Evolutionary conservation across 2,797 vertebrate species (phyloP).

Genomic region (Megalops cyprinoides): DNA sequence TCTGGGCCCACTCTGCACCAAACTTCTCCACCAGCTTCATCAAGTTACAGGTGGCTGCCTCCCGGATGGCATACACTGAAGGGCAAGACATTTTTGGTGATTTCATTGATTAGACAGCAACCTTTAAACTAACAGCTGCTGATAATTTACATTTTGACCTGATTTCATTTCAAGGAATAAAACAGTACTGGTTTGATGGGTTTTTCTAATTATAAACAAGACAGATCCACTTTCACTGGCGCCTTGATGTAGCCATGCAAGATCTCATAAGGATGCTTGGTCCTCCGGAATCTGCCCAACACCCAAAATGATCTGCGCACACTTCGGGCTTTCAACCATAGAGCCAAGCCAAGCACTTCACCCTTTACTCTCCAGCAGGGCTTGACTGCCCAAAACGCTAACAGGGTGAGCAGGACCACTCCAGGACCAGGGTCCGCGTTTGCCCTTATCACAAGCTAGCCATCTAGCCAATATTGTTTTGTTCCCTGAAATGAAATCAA

Average conservation of each 20-base stretch:
- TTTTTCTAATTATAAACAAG: neutral
- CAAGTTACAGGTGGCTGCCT: conserved; percentile 88
- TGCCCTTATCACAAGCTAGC: no score
- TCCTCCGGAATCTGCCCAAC: neutral
- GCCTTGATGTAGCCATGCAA: neutral
- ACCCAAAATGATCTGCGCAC: no score
- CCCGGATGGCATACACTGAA: conserved; percentile 90
- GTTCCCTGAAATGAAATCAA: neutral
- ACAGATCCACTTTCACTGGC: neutral
- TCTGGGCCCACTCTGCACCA: conserved; percentile 89
- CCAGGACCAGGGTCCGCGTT: no score
- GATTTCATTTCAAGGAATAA: neutral
- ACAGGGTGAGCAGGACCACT: no score
- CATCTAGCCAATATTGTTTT: neutral
- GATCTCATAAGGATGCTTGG: neutral
- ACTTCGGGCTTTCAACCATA: no score
- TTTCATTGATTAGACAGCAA: neutral
- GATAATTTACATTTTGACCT: neutral
- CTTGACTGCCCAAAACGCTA: no score
- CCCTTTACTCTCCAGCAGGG: no score
- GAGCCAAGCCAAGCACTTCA: no score
- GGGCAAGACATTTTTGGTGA: no score
- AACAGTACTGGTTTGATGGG: neutral
- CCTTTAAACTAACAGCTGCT: neutral
- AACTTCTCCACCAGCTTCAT: conserved; percentile 93